phyloP scores from a whole-genome alignment of 2,113 vertebrate genomes.

The Platichthys flesus region DNA sequence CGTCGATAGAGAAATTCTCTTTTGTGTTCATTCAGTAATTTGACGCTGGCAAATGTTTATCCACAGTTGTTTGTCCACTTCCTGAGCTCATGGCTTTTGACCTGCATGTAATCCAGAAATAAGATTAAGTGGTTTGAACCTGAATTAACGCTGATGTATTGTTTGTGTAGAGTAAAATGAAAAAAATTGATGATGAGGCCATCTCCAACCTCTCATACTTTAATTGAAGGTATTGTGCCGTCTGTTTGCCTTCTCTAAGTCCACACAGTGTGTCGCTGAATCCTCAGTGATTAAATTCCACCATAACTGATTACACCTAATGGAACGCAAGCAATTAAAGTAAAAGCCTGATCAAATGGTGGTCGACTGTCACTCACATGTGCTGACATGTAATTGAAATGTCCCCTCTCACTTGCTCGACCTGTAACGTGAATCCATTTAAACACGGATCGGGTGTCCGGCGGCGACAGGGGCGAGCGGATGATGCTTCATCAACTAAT shows the following conservation, averaged over 20 bases:
- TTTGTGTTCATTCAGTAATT: background rate
- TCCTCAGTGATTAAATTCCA: slow-evolving; percentile 83
- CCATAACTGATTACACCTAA: slow-evolving; percentile 88
- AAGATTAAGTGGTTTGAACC: slow-evolving; percentile 16
- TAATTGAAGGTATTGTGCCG: slow-evolving; percentile 64
- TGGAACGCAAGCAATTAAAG: slow-evolving; percentile 95
- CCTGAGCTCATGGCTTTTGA: slow-evolving; percentile 6
- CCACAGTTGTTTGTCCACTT: slow-evolving; percentile 9
- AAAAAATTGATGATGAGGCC: slow-evolving; percentile 16
- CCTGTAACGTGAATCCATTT: slow-evolving; percentile 90
- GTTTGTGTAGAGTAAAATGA: slow-evolving; percentile 14
- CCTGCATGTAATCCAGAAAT: slow-evolving; percentile 9
- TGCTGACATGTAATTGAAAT: slow-evolving; percentile 90
- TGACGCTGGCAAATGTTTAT: slow-evolving; percentile 16
- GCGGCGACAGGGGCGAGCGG: slow-evolving; percentile 81
- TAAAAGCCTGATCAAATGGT: slow-evolving; percentile 93
- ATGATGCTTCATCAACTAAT: slow-evolving; percentile 95
- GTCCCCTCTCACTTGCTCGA: slow-evolving; percentile 79
- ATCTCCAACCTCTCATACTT: slow-evolving; percentile 22
- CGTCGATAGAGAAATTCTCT: background rate
- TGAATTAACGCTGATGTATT: slow-evolving; percentile 36
- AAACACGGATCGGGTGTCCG: slow-evolving; percentile 87
- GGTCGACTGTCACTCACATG: slow-evolving; percentile 86
- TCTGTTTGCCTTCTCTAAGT: slow-evolving; percentile 54
- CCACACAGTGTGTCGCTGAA: slow-evolving; percentile 61